Base-by-base conservation (phyloP, 1,140 invertebrate genomes). In the Hycleus cichorii region DNA sequence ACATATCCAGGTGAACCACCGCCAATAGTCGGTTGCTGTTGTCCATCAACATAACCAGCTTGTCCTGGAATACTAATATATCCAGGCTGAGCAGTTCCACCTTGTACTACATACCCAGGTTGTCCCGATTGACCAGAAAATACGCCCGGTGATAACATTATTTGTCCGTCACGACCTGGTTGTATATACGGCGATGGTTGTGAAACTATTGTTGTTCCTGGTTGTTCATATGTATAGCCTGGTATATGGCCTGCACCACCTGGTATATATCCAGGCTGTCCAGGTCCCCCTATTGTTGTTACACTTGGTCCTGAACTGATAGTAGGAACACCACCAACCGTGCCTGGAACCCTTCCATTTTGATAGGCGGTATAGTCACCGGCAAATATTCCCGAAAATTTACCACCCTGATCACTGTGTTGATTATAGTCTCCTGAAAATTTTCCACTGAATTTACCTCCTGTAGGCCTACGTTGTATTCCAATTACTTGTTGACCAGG, bases 351-450 rank as follows among this genome's bases (percentile, higher is more conserved):
- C 7, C 32, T 32, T 57, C 48, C 49, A 26, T 55, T 50, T 4
- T 18, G 45, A 32, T 62, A 52, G n/a, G 60, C 25, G 58, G 62
- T 57, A 57, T 70, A 71, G 26, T 62, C 60, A 3, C 69, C 69
- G 10, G 66, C 51, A 64, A 71, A 71, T n/a, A 49, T 57, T 7
- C 69, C 69, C 10, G 65, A 67, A 59, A 71, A 71, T 54, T 56
- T 51, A 3, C 69, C 69, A 25, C 57, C 43, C 39, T 64, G 60
- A 18, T 59, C 62, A 39, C 12, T 47, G 6, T 63, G 39, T 3
- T 56, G 51, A 47, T 64, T 43, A 62, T 70, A 70, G 43, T 61
- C 49, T n/a, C 69, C 69, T 8, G 49, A 3, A 39, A 71, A 43
- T 50, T 69, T 46, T 9, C 69, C 69, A 42, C 47, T 53, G 60